Percentiles rank a stretch among this genome's conserved stretches.
Conservation (phyloP, 1,140 invertebrate genomes). For the Drosophila sucinea region DNA sequence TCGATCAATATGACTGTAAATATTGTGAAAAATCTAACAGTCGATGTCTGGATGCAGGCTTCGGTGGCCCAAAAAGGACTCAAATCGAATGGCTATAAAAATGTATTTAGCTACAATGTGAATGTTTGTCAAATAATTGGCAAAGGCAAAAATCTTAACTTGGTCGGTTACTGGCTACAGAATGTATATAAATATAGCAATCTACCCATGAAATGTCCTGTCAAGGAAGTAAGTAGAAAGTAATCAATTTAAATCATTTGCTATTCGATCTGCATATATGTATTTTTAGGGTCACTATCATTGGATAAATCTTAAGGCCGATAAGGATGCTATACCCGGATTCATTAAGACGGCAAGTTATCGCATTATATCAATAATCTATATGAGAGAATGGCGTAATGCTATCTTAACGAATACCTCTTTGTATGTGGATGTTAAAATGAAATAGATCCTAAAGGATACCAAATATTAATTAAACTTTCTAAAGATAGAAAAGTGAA, state of each 20-base stretch:
- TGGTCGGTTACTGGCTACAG: background rate
- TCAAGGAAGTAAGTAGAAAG: background rate
- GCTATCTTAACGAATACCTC: background rate
- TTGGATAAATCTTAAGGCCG: background rate
- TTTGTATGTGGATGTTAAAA: background rate
- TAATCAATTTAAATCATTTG: background rate
- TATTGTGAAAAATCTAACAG: too few relatives aligned
- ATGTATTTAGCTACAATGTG: background rate
- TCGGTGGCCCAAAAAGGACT: too few relatives aligned
- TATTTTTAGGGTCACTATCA: background rate
- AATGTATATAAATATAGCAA: too few relatives aligned
- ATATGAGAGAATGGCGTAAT: background rate
- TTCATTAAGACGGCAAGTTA: too few relatives aligned
- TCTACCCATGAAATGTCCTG: too few relatives aligned
- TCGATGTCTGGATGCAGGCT: too few relatives aligned
- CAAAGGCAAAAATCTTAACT: background rate
- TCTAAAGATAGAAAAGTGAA: too few relatives aligned
- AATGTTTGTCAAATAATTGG: background rate
- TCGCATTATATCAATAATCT: too few relatives aligned
- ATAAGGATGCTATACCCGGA: background rate
- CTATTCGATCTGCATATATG: too few relatives aligned
- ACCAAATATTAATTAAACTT: too few relatives aligned
- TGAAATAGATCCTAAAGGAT: background rate
- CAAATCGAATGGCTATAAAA: background rate
- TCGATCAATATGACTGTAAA: too few relatives aligned